These are phyloP conservation scores for Hormaphis cornu DNA, from an alignment of 1,140 invertebrate genomes.

Conservation along the genomic window DNA sequence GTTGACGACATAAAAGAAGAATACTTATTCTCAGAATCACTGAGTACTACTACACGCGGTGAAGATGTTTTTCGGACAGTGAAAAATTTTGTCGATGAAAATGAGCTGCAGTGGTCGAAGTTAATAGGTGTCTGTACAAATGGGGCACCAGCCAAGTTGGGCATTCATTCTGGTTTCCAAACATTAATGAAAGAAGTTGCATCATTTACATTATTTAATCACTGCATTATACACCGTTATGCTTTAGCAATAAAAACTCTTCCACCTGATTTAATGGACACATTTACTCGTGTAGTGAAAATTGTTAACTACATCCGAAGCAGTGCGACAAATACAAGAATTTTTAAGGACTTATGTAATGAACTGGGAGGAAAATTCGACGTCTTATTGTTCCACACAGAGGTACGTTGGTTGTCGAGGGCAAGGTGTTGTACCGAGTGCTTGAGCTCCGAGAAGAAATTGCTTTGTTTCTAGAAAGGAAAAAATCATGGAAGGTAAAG, in stretches of 20 bases:
- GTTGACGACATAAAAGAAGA: slow-evolving; percentile 12
- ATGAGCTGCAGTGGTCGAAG: not conserved
- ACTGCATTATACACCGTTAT: not conserved
- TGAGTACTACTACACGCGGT: slow-evolving; percentile 17
- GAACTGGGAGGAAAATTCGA: slow-evolving; percentile 1
- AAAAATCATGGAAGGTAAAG: no score
- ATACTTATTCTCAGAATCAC: slow-evolving; percentile 11
- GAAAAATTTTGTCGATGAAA: not conserved
- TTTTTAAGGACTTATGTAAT: slow-evolving; percentile 8
- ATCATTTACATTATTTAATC: not conserved
- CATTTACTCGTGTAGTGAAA: not conserved
- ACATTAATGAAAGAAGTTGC: slow-evolving; percentile 9
- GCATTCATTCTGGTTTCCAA: slow-evolving; percentile 12
- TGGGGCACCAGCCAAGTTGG: not conserved
- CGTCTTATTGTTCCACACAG: not conserved
- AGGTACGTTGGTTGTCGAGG: not conserved
- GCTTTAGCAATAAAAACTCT: slow-evolving; percentile 2
- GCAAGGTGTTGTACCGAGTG: not conserved
- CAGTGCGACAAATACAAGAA: slow-evolving; percentile 10
- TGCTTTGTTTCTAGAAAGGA: not conserved
- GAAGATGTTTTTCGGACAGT: slow-evolving; percentile 15
- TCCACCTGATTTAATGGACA: slow-evolving; percentile 5
- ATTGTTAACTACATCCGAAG: not conserved
- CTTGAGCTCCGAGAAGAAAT: not conserved
- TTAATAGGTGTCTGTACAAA: slow-evolving; percentile 1